phyloP scores from a whole-genome alignment of 2,888 invertebrate genomes.

The Itoplectis maculator region DNA sequence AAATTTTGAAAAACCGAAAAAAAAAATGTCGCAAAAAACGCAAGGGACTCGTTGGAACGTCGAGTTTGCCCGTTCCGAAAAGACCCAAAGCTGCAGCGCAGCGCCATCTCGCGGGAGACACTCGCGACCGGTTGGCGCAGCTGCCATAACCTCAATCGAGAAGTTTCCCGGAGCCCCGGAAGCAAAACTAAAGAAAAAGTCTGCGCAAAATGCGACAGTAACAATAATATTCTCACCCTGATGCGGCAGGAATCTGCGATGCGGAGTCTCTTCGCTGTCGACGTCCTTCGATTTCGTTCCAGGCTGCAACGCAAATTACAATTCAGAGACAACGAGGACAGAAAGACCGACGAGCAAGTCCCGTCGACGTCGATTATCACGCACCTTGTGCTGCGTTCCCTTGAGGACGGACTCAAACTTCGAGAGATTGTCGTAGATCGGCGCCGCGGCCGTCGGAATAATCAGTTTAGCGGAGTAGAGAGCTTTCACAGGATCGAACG shows the following conservation, averaged over 20 bases:
- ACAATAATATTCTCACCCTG: constrained; percentile 76
- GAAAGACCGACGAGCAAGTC: constrained; percentile 10
- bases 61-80: neutral
- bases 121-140: neutral
- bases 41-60: neutral
- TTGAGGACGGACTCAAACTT: constrained; percentile 86
- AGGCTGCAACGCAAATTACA: constrained; percentile 66
- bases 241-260: constrained; percentile 76
- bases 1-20: neutral
- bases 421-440: constrained; percentile 89
- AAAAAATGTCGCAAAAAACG: neutral
- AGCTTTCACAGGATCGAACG: constrained; percentile 90
- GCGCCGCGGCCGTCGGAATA: constrained; percentile 87
- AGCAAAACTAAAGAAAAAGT: neutral
- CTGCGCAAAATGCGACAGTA: neutral
- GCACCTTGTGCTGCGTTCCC: constrained; percentile 71
- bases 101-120: constrained; percentile 61
- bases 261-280: constrained; percentile 65
- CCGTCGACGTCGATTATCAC: neutral
- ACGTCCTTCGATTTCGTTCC: constrained; percentile 32
- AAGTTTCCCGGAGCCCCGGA: neutral
- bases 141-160: constrained; percentile 49
- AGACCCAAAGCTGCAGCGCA: constrained; percentile 33
- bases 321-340: neutral
- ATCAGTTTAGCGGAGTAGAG: constrained; percentile 87